Conservation (phyloP, 2,797 vertebrate genomes). For the Pantherophis alleghaniensis region DNA sequence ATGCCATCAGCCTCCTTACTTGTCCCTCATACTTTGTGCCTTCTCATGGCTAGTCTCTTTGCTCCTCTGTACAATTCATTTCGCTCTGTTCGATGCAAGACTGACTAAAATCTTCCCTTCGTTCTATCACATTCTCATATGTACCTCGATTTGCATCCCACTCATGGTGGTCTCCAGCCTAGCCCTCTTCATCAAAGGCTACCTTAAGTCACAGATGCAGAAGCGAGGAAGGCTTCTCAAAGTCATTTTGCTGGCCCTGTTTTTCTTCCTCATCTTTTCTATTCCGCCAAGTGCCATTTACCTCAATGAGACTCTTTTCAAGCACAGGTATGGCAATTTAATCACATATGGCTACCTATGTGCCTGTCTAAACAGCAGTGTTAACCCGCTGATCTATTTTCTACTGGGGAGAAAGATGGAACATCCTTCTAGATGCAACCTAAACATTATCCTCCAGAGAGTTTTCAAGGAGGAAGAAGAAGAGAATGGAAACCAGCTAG, state of each 20-base stretch:
- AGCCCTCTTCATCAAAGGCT: background rate
- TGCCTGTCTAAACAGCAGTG: background rate
- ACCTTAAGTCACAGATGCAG: conserved; percentile 37
- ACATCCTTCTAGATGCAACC: background rate
- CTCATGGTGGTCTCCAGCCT: background rate
- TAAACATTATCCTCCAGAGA: background rate
- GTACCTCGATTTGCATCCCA: background rate
- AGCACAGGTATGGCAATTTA: background rate
- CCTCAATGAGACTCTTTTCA: background rate
- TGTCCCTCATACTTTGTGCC: background rate
- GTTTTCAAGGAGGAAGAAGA: background rate
- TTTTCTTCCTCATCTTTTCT: background rate
- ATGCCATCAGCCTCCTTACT: background rate
- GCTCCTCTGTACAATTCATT: background rate
- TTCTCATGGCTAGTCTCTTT: background rate
- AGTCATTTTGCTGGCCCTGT: background rate
- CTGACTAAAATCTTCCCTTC: fast-evolving
- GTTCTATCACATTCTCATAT: background rate
- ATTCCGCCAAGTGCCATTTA: conserved; percentile 40
- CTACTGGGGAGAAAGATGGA: background rate
- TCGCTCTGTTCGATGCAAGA: background rate
- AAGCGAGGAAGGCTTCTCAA: background rate
- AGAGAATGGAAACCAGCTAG: background rate
- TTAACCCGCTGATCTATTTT: background rate
- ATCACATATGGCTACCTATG: background rate